phyloP scores from a whole-genome alignment of 1,140 invertebrate species.

The Parasteatoda tepidariorum region DNA sequence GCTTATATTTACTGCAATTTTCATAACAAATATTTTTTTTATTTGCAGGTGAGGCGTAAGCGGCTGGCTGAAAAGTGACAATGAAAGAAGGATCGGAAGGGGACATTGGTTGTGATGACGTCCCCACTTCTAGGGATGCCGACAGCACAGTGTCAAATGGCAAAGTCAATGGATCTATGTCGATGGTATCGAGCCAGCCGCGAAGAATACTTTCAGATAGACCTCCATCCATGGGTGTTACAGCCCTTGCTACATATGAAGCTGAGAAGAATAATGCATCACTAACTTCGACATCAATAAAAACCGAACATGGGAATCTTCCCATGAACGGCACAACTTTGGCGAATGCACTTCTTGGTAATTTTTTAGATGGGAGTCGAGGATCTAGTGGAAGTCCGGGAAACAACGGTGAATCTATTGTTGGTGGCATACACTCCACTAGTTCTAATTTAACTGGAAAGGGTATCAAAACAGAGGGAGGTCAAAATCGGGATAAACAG shows the following conservation, averaged over 20 bases:
- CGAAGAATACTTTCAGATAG: slow-evolving; percentile 35
- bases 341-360: slow-evolving; percentile 34
- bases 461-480: neutral
- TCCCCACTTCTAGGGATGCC: slow-evolving; percentile 48
- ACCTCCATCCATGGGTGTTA: slow-evolving; percentile 29
- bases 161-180: slow-evolving; percentile 17
- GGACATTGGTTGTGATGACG: slow-evolving; percentile 23
- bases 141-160: slow-evolving; percentile 53
- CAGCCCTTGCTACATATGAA: slow-evolving; percentile 9
- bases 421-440: slow-evolving; percentile 35
- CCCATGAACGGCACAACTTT: slow-evolving; percentile 28
- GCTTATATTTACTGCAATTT: no score
- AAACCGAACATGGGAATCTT: neutral
- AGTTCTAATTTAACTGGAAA: slow-evolving; percentile 3
- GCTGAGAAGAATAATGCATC: slow-evolving; percentile 17
- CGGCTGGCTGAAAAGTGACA: slow-evolving; percentile 47
- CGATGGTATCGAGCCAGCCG: slow-evolving; percentile 42
- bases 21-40: no score
- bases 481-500: slow-evolving; percentile 74
- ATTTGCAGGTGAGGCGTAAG: slow-evolving; percentile 1
- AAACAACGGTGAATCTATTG: slow-evolving; percentile 15
- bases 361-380: neutral
- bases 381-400: slow-evolving; percentile 13
- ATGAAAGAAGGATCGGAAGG: slow-evolving; percentile 55
- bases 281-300: neutral